Conservation (phyloP, 2,113 vertebrate species). For the Nesogale talazaci region DNA sequence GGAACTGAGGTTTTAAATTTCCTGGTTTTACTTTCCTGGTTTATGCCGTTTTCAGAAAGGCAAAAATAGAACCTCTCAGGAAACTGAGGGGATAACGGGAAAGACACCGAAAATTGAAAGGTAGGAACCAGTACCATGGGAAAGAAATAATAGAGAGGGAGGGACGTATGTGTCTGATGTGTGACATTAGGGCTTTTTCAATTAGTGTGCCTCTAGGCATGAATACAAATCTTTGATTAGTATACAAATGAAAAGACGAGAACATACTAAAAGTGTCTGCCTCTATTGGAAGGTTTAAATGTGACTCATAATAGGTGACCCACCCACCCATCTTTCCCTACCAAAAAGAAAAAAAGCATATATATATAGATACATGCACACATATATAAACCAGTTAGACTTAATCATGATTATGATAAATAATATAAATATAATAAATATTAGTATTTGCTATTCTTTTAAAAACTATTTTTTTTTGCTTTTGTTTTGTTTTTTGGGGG, state of each 20-base stretch:
- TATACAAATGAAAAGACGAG: conserved; percentile 51
- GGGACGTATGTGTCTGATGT: conserved; percentile 31
- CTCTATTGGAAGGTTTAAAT: not conserved
- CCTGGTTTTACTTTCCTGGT: conserved; percentile 66
- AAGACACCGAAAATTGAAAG: conserved; percentile 38
- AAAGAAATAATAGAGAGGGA: conserved; percentile 30
- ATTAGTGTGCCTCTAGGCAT: conserved; percentile 32
- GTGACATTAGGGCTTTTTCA: conserved; percentile 26
- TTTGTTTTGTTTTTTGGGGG: too few species aligned
- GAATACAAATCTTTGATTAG: conserved; percentile 47
- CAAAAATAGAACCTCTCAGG: conserved; percentile 24
- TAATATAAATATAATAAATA: conserved; percentile 12
- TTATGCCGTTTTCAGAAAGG: conserved; percentile 53
- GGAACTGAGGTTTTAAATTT: conserved; percentile 73
- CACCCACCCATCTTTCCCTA: too few species aligned
- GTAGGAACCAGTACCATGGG: not conserved
- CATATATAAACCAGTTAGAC: not conserved
- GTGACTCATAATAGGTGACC: not conserved
- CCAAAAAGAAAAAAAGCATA: too few species aligned
- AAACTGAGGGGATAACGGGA: conserved; percentile 47
- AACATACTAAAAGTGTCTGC: conserved; percentile 26
- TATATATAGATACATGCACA: too few species aligned
- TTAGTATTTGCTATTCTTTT: too few species aligned
- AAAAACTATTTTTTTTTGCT: too few species aligned
- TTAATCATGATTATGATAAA: conserved; percentile 37